phyloP scores from a whole-genome alignment of 1,140 invertebrate genomes.

The Pogonus chalceus region DNA sequence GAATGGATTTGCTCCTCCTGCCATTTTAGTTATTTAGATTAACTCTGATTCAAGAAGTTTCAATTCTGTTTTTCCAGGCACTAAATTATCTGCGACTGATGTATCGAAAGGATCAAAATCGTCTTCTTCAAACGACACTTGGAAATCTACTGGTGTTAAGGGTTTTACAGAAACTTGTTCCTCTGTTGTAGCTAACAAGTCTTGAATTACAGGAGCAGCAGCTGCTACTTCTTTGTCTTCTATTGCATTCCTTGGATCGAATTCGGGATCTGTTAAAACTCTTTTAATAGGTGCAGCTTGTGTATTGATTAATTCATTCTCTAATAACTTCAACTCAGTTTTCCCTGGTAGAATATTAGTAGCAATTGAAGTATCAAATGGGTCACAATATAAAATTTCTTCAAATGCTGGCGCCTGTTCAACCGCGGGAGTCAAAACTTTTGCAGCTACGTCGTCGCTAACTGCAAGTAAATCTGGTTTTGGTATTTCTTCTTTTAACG shows the following conservation, averaged over 20 bases:
- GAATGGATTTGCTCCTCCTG: conserved; percentile 62
- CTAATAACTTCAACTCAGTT: conserved; percentile 64
- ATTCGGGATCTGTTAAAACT: conserved; percentile 19
- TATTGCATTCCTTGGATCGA: conserved; percentile 18
- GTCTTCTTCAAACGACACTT: conserved; percentile 26
- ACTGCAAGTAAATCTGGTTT: conserved; percentile 48
- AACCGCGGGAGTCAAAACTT: conserved; percentile 46
- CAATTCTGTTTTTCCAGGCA: conserved; percentile 48
- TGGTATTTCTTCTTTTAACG: conserved; percentile 21
- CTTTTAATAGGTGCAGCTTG: conserved; percentile 6
- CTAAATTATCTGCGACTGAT: conserved; percentile 44
- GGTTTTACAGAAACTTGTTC: conserved; percentile 33
- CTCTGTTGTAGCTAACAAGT: conserved; percentile 24
- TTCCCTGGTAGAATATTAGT: conserved; percentile 62
- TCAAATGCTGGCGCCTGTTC: conserved; percentile 31
- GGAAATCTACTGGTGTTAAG: conserved; percentile 31
- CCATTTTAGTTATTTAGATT: conserved; percentile 38
- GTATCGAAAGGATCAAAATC: conserved; percentile 58
- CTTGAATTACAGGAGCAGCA: conserved; percentile 27
- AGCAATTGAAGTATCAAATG: conserved; percentile 72
- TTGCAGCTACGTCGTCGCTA: conserved; percentile 43
- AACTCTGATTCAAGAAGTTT: conserved; percentile 51
- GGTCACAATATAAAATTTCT: conserved; percentile 47
- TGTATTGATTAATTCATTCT: conserved; percentile 55
- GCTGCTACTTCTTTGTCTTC: conserved; percentile 6